Conservation (phyloP, 2,113 vertebrate genomes). For the Channa maculata region DNA sequence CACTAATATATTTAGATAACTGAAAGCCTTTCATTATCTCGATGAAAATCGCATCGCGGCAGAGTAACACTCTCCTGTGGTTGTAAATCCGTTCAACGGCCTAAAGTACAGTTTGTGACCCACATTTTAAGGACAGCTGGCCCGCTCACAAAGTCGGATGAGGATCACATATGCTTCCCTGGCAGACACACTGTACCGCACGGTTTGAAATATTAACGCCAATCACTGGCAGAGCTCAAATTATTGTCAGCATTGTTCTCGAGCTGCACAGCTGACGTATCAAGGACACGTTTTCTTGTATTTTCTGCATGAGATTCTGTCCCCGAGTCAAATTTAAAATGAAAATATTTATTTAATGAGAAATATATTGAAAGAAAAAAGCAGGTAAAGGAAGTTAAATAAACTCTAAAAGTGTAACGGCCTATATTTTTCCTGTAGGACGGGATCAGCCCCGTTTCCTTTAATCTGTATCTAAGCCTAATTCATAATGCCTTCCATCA, state of each 20-base stretch:
- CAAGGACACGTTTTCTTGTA: background rate
- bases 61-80: constrained; percentile 21
- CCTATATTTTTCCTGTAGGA: constrained; percentile 48
- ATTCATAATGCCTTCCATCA: constrained; percentile 61
- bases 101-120: constrained; percentile 66
- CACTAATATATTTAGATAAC: constrained; percentile 38
- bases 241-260: constrained; percentile 31
- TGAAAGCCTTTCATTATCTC: constrained; percentile 28
- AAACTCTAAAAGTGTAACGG: constrained; percentile 8
- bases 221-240: constrained; percentile 47
- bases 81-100: constrained; percentile 47
- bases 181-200: constrained; percentile 28
- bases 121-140: constrained; percentile 75
- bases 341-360: too few species aligned
- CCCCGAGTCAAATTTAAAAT: too few species aligned
- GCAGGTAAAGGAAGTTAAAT: too few species aligned
- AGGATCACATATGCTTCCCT: constrained; percentile 61
- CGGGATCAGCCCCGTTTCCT: constrained; percentile 43
- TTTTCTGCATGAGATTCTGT: background rate
- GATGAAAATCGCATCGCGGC: constrained; percentile 46
- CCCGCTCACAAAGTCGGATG: constrained; percentile 52
- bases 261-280: background rate
- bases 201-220: constrained; percentile 66
- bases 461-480: constrained; percentile 65
- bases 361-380: too few species aligned